These are phyloP conservation scores for Oedothorax gibbosus DNA, from an alignment of 1,140 invertebrate genomes.

Conservation along the genomic window DNA sequence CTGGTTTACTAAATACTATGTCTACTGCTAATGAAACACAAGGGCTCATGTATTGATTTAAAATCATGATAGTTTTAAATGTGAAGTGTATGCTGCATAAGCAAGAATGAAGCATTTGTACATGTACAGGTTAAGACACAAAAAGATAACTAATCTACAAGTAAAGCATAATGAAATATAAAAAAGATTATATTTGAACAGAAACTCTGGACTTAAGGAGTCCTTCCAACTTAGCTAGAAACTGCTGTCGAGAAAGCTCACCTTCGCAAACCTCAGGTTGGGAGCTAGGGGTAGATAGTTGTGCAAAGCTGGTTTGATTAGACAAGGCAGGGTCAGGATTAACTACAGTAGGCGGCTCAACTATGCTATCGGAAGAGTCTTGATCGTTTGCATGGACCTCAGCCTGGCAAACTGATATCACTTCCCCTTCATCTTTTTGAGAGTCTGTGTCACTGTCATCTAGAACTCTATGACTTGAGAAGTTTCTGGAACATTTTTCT, in stretches of 20 bases:
- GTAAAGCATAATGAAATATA: neutral
- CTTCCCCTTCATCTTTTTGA: conserved; percentile 46
- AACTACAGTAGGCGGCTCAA: conserved; percentile 51
- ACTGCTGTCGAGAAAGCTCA: conserved; percentile 50
- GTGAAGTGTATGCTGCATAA: no score
- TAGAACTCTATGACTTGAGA: conserved; percentile 9
- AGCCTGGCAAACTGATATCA: conserved; percentile 52
- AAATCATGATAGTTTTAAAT: no score
- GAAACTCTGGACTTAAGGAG: conserved; percentile 32
- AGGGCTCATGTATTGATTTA: no score
- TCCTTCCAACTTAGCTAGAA: conserved; percentile 49
- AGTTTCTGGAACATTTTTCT: conserved; percentile 18
- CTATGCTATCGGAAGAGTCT: conserved; percentile 50
- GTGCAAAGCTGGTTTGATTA: conserved; percentile 30
- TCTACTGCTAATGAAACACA: no score
- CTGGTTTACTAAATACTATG: no score
- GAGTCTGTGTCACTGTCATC: conserved; percentile 56
- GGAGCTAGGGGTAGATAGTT: conserved; percentile 30
- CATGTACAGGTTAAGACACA: neutral
- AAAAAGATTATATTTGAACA: conserved; percentile 29
- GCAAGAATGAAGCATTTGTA: neutral
- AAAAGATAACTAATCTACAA: neutral
- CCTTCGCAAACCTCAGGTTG: conserved; percentile 50
- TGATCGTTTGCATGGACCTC: conserved; percentile 52
- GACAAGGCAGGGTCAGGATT: conserved; percentile 32